Percentiles rank a stretch among this genome's conserved stretches.
These are phyloP conservation scores for Anthopleura xanthogrammica DNA, from an alignment of 92 coral and sea anemone species.

Conservation along the genomic window DNA sequence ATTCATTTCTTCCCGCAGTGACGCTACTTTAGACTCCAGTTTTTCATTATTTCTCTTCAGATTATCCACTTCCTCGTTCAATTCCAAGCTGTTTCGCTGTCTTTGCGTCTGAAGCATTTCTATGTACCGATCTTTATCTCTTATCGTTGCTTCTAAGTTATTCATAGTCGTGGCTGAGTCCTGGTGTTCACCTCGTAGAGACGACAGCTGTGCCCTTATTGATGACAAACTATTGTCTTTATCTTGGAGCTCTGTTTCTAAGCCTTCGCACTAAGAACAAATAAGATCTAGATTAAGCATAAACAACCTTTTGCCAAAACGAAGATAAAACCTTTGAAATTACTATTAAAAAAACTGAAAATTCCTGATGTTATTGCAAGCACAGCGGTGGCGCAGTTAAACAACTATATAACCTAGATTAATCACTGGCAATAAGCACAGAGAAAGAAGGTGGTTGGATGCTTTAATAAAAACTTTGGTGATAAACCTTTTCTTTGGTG, in stretches of 20 bases:
- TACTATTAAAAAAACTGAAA: no score
- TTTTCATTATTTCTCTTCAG: conserved; percentile 67
- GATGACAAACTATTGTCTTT: conserved; percentile 57
- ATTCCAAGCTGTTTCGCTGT: conserved; percentile 70
- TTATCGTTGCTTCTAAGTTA: conserved; percentile 76
- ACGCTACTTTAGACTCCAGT: conserved; percentile 63
- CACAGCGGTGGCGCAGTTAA: no score
- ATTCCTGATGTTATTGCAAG: no score
- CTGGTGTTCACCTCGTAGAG: conserved; percentile 75
- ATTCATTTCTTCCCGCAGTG: conserved; percentile 63
- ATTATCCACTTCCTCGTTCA: conserved; percentile 59
- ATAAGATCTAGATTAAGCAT: not conserved
- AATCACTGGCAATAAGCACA: no score
- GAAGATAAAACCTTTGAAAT: no score
- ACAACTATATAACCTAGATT: not conserved
- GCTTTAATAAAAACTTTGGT: no score
- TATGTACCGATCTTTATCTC: conserved; percentile 85
- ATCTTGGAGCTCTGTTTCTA: conserved; percentile 83
- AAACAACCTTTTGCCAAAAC: not conserved
- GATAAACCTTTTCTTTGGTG: no score
- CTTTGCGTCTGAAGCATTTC: conserved; percentile 74
- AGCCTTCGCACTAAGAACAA: conserved; percentile 64
- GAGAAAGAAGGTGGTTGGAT: no score
- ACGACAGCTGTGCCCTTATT: conserved; percentile 66
- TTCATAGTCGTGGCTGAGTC: conserved; percentile 72